Conservation (phyloP, 2,797 vertebrate genomes). For the Myotis vivesi region DNA sequence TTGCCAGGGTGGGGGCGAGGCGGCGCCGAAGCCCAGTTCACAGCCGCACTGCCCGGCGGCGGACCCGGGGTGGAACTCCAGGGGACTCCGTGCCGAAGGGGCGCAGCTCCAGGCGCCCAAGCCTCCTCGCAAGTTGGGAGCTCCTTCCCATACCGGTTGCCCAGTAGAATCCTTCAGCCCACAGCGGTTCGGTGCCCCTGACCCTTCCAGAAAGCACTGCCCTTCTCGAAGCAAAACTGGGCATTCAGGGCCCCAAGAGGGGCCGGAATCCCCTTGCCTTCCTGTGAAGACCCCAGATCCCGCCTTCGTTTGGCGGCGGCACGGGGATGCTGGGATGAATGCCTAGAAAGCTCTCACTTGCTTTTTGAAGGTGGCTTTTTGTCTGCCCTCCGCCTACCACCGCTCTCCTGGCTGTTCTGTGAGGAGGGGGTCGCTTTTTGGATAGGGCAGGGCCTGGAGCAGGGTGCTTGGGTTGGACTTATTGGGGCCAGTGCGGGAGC, state of each 20-base stretch:
- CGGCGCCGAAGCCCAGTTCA: not conserved
- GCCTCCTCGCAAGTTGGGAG: not conserved
- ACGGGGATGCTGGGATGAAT: not conserved
- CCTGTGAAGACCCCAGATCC: not conserved
- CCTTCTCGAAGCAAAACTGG: not conserved
- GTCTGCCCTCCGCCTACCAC: not conserved
- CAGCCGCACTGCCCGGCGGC: not conserved
- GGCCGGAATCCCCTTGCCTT: not conserved
- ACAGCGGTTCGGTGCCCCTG: not conserved
- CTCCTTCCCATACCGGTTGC: not conserved
- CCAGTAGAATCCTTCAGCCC: not conserved
- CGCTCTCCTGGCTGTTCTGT: not conserved
- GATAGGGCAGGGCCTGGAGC: not conserved
- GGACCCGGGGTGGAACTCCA: not conserved
- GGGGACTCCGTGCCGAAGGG: not conserved
- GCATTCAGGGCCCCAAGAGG: not conserved
- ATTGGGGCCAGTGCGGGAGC: not conserved
- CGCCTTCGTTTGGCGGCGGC: not conserved
- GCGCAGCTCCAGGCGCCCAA: not conserved
- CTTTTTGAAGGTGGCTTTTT: constrained; percentile 43
- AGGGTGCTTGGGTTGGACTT: not conserved
- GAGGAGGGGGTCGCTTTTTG: not conserved
- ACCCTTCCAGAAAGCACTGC: not conserved
- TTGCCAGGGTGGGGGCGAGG: not conserved
- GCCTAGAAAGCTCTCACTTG: constrained; percentile 38